phyloP scores from a whole-genome alignment of 2,113 vertebrate genomes.

The Saguinus midas region DNA sequence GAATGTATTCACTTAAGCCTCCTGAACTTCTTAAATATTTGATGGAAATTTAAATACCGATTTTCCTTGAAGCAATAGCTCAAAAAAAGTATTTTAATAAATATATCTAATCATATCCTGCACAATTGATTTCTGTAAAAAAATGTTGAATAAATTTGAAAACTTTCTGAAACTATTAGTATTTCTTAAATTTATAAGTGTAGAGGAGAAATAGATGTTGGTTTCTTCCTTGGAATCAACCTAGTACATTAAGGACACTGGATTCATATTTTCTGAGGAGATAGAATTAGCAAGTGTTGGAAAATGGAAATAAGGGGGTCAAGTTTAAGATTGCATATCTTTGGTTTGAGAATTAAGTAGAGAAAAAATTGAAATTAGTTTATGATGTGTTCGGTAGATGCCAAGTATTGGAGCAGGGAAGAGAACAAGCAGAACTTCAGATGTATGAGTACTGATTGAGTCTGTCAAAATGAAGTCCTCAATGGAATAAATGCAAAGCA shows the following conservation, averaged over 20 bases:
- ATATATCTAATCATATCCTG: background rate
- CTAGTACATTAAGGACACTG: background rate
- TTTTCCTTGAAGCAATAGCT: background rate
- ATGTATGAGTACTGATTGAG: background rate
- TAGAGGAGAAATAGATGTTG: background rate
- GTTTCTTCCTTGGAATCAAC: background rate
- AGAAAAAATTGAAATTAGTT: background rate
- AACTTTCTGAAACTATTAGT: background rate
- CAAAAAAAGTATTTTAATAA: background rate
- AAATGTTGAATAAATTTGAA: background rate
- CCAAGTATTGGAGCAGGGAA: background rate
- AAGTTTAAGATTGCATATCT: background rate
- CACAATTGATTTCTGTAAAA: background rate
- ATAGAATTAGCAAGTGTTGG: background rate
- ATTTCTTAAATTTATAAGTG: background rate
- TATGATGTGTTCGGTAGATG: background rate
- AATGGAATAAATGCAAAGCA: background rate
- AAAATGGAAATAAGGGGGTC: background rate
- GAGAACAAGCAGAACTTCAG: background rate
- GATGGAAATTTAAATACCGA: slow-evolving; percentile 11
- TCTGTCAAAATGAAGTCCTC: background rate
- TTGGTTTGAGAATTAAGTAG: background rate
- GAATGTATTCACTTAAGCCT: background rate
- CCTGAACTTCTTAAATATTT: slow-evolving; percentile 30
- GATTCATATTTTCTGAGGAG: background rate